These are phyloP conservation scores for Lates japonicus DNA, from an alignment of 2,797 vertebrate species.

Conservation along the genomic window DNA sequence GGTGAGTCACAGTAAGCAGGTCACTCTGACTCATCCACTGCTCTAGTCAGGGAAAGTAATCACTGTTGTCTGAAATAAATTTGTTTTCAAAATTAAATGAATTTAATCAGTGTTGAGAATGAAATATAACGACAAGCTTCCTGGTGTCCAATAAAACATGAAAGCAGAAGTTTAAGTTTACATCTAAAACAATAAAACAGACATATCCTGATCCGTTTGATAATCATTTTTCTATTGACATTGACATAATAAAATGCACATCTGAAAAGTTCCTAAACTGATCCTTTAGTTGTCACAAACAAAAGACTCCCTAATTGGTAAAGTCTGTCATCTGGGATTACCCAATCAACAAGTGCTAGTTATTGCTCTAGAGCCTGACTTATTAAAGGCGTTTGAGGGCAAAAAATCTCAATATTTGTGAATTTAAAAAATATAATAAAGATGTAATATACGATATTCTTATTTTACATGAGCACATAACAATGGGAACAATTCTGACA, in stretches of 20 bases:
- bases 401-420: neutral
- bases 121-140: neutral
- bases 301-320: neutral
- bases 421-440: neutral
- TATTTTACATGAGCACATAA: neutral
- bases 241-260: neutral
- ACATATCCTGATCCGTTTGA: neutral
- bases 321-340: neutral
- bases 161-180: neutral
- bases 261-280: neutral
- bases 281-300: neutral
- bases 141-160: neutral
- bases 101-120: neutral
- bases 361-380: neutral
- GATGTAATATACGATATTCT: neutral
- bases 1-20: constrained; percentile 68
- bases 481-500: neutral
- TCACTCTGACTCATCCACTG: constrained; percentile 63
- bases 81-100: constrained; percentile 32
- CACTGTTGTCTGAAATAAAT: constrained; percentile 2
- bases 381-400: neutral
- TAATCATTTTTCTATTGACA: neutral
- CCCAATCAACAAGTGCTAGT: neutral
- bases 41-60: constrained; percentile 9
- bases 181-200: neutral